Conservation (phyloP, 1,140 invertebrate species). For the Hestina assimilis region DNA sequence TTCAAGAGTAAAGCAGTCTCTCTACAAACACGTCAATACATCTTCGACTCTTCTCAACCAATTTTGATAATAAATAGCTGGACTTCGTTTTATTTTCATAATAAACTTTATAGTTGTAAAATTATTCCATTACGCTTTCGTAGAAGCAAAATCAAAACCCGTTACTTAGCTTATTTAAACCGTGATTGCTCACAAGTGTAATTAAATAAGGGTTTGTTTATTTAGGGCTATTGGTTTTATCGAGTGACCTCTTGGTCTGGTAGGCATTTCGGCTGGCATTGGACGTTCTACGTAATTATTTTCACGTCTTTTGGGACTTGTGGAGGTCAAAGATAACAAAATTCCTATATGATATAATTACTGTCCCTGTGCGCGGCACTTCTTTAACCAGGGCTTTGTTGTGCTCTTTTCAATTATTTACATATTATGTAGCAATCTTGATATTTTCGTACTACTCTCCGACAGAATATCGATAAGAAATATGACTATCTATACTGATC, state of each 20-base stretch:
- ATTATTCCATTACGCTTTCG: too few relatives aligned
- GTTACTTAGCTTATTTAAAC: conserved; percentile 13
- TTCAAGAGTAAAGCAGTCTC: too few relatives aligned
- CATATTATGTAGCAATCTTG: too few relatives aligned
- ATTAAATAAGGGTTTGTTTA: conserved; percentile 35
- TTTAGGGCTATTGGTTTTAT: conserved; percentile 37
- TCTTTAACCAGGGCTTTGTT: too few relatives aligned
- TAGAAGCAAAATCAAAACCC: conserved; percentile 6
- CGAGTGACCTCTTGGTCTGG: conserved; percentile 17
- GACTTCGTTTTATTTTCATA: too few relatives aligned
- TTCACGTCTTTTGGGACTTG: conserved; percentile 1
- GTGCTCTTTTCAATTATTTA: too few relatives aligned
- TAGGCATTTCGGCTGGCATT: conserved; percentile 6
- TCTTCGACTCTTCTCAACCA: too few relatives aligned
- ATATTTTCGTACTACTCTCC: too few relatives aligned
- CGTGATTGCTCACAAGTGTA: conserved; percentile 29
- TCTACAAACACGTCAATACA: too few relatives aligned
- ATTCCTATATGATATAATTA: background rate
- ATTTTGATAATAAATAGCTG: too few relatives aligned
- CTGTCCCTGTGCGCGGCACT: background rate
- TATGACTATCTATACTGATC: too few relatives aligned
- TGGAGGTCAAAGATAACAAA: background rate
- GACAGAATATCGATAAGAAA: too few relatives aligned
- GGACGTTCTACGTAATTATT: conserved; percentile 5
- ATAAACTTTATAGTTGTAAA: background rate